Evolutionary conservation across 2,797 vertebrate species (phyloP).

Genomic region (Etheostoma nigrum): DNA sequence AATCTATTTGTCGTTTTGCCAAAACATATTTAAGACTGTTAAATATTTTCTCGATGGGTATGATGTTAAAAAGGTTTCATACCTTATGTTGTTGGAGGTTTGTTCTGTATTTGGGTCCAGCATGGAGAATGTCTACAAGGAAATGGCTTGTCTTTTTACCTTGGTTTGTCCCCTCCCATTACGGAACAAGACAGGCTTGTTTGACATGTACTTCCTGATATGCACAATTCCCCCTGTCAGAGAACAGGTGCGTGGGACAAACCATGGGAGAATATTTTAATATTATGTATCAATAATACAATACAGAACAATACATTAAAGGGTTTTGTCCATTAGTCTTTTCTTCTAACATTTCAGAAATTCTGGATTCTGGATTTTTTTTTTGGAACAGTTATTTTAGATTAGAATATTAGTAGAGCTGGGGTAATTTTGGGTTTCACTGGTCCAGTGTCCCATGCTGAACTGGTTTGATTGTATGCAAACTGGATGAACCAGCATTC

Average conservation of each 20-base stretch:
- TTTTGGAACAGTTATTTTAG: not conserved
- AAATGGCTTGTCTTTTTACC: not conserved
- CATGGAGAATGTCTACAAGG: not conserved
- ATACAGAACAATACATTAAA: not conserved
- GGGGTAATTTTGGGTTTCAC: too few species aligned
- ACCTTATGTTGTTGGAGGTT: not conserved
- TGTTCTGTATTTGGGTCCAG: not conserved
- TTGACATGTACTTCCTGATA: slow-evolving; percentile 2
- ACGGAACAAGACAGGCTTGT: not conserved
- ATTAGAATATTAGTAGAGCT: too few species aligned
- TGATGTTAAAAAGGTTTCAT: not conserved
- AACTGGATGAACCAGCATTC: too few species aligned
- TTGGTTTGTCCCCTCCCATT: not conserved
- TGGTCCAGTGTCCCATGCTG: too few species aligned
- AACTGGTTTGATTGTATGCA: too few species aligned
- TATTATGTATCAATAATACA: not conserved
- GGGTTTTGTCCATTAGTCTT: not conserved
- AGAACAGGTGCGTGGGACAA: not conserved
- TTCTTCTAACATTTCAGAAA: not conserved
- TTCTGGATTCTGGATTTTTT: too few species aligned
- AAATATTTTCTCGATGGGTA: too few species aligned
- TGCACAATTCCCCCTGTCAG: not conserved
- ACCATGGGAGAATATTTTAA: not conserved
- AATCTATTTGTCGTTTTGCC: not conserved
- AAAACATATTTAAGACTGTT: too few species aligned